Evolutionary conservation across 2,888 invertebrate genomes (phyloP).

Genomic region (Asteroscopus sphinx): DNA sequence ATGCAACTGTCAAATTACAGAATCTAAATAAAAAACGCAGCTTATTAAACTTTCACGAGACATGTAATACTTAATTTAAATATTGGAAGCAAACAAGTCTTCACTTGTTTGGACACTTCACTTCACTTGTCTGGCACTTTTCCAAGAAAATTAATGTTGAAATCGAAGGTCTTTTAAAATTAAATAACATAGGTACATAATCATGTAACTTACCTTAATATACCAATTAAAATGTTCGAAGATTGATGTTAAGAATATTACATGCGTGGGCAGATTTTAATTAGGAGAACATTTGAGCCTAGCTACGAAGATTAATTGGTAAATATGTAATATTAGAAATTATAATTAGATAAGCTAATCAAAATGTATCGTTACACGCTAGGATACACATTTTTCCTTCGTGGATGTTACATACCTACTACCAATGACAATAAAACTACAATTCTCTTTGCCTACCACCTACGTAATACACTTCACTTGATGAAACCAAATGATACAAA

Average conservation of each 20-base stretch:
- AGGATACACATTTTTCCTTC: too few relatives aligned
- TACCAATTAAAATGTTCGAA: conserved; percentile 22
- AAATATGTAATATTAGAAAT: neutral
- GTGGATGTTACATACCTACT: too few relatives aligned
- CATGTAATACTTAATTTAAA: conserved; percentile 15
- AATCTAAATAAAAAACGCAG: conserved; percentile 5
- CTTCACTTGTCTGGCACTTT: too few relatives aligned
- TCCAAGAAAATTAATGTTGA: conserved; percentile 1
- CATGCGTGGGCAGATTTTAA: conserved; percentile 11
- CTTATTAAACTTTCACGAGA: conserved; percentile 1
- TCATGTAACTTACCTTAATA: neutral
- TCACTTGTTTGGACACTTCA: too few relatives aligned
- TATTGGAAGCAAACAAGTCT: too few relatives aligned
- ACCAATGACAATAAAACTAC: too few relatives aligned
- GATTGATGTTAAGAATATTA: neutral
- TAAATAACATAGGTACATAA: conserved; percentile 12
- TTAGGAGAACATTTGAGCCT: neutral
- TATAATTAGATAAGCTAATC: neutral
- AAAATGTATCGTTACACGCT: too few relatives aligned
- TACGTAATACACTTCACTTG: too few relatives aligned
- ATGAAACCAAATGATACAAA: too few relatives aligned
- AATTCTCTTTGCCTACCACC: too few relatives aligned
- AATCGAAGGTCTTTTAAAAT: conserved; percentile 8
- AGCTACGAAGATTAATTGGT: neutral
- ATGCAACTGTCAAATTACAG: conserved; percentile 4